phyloP scores from a whole-genome alignment of 2,888 invertebrate species.

The Trachelus troglodyta region DNA sequence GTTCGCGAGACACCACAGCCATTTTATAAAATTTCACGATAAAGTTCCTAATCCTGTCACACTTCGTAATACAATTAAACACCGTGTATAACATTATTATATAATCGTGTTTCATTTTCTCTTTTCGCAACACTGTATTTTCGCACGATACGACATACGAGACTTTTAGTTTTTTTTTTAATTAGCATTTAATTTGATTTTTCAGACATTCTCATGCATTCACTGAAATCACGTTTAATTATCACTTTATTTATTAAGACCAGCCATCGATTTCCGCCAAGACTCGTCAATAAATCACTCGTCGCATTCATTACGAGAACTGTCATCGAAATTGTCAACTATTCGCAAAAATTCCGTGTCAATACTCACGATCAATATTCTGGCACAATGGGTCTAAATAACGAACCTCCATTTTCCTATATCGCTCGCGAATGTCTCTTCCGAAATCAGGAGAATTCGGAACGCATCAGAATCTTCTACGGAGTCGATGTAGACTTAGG shows the following conservation, averaged over 20 bases:
- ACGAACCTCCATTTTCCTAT: background rate
- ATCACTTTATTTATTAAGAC: background rate
- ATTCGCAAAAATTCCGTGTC: background rate
- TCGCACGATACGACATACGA: background rate
- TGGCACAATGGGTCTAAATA: background rate
- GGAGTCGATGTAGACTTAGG: background rate
- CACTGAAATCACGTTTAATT: background rate
- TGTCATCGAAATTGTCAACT: background rate
- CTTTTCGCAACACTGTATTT: background rate
- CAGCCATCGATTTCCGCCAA: background rate
- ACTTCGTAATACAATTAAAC: slow-evolving; percentile 1
- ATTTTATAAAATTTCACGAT: background rate
- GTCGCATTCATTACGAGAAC: background rate
- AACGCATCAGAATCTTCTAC: background rate
- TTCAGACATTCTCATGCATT: background rate
- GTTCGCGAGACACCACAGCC: background rate
- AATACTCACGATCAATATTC: background rate
- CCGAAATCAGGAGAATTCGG: background rate
- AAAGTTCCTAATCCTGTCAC: background rate
- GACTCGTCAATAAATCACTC: background rate
- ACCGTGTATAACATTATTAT: background rate
- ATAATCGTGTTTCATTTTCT: background rate
- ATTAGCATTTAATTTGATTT: background rate
- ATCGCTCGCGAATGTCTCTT: background rate
- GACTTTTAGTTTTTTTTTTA: background rate